Percentiles rank a stretch among this genome's conserved stretches.
phyloP scores from a whole-genome alignment of 2,113 vertebrate genomes.

The Chamaetylas fuelleborni region DNA sequence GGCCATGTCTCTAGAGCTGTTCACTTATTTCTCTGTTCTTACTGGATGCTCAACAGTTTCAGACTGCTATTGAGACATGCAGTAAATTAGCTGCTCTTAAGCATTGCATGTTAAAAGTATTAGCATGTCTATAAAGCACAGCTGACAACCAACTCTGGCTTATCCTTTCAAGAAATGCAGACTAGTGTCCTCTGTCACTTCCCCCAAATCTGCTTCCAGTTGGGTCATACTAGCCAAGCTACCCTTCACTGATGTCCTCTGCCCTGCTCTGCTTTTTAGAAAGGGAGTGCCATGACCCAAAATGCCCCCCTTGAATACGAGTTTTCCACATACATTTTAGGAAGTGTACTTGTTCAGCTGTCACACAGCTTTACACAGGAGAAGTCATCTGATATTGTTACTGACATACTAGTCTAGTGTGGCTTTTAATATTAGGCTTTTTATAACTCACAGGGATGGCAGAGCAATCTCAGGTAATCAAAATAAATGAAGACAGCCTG shows the following conservation, averaged over 20 bases:
- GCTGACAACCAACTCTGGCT: neutral
- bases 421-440: slow-evolving; percentile 68
- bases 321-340: slow-evolving; percentile 37
- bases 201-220: slow-evolving; percentile 58
- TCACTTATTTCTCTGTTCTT: slow-evolving; percentile 26
- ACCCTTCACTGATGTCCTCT: neutral
- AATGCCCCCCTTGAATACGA: slow-evolving; percentile 11
- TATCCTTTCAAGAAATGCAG: slow-evolving; percentile 32
- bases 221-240: slow-evolving; percentile 56
- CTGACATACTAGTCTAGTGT: slow-evolving; percentile 46
- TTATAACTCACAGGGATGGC: slow-evolving; percentile 58
- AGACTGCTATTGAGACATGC: neutral
- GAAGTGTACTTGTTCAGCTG: slow-evolving; percentile 21
- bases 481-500: slow-evolving; percentile 64
- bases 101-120: slow-evolving; percentile 49
- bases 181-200: neutral
- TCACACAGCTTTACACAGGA: slow-evolving; percentile 50
- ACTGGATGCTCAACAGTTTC: neutral
- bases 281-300: neutral
- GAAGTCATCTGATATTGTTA: slow-evolving; percentile 44
- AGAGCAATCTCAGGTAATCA: slow-evolving; percentile 61
- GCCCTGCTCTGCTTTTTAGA: neutral
- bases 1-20: neutral
- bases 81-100: slow-evolving; percentile 65
- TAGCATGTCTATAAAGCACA: slow-evolving; percentile 33